Evolutionary conservation across 1,140 invertebrate species (phyloP).

Genomic region (Stegodyphus dumicola): DNA sequence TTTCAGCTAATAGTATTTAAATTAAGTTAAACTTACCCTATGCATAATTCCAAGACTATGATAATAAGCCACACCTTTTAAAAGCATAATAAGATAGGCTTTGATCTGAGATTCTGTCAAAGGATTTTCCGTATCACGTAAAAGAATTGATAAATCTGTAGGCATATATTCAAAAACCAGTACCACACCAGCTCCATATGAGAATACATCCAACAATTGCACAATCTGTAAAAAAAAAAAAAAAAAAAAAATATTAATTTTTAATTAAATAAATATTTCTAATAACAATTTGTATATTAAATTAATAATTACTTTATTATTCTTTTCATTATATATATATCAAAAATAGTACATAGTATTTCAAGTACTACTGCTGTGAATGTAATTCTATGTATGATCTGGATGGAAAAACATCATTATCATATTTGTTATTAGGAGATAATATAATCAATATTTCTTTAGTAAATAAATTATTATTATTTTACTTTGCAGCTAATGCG

Average conservation of each 20-base stretch:
- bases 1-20: neutral
- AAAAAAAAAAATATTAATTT: slow-evolving; percentile 27
- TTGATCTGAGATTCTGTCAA: slow-evolving; percentile 83
- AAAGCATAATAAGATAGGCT: slow-evolving; percentile 89
- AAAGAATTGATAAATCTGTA: slow-evolving; percentile 87
- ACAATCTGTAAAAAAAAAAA: slow-evolving; percentile 82
- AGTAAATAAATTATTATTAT: no score
- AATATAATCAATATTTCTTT: no score
- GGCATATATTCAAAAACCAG: slow-evolving; percentile 95
- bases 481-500: no score
- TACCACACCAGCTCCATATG: slow-evolving; percentile 86
- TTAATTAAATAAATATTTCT: neutral
- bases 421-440: no score
- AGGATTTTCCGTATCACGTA: slow-evolving; percentile 80
- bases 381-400: no score
- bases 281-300: neutral
- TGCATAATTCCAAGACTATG: slow-evolving; percentile 95
- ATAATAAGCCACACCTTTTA: slow-evolving; percentile 89
- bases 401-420: no score
- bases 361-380: no score
- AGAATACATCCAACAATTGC: slow-evolving; percentile 89
- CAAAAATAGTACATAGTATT: no score
- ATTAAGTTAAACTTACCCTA: slow-evolving; percentile 74
- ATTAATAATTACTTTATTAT: neutral
- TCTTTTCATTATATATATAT: no score